phyloP scores from a whole-genome alignment of 2,888 invertebrate species.

The Hydroisotoma schaefferi region DNA sequence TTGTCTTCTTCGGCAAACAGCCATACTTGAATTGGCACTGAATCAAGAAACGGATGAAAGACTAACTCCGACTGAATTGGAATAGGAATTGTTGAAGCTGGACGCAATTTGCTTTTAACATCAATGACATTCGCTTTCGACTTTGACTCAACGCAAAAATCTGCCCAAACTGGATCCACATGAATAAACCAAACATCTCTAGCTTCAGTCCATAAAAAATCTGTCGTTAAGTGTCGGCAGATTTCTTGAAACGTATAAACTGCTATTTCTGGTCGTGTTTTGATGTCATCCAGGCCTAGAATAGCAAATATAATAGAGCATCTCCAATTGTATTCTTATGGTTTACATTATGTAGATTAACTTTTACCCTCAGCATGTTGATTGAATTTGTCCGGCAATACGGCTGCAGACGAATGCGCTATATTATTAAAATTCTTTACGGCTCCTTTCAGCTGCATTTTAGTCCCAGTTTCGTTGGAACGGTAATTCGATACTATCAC shows the following conservation, averaged over 20 bases:
- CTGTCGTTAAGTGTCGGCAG: conserved; percentile 46
- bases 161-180: conserved; percentile 88
- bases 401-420: background rate
- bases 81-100: background rate
- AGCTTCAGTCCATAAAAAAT: conserved; percentile 74
- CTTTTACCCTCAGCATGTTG: conserved; percentile 57
- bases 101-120: background rate
- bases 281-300: conserved; percentile 32
- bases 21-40: conserved; percentile 85
- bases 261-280: conserved; percentile 15
- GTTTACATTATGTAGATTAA: background rate
- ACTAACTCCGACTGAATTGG: background rate
- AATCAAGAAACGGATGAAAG: conserved; percentile 68
- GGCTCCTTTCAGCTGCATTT: conserved; percentile 64
- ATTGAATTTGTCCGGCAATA: conserved; percentile 65
- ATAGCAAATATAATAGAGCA: too few relatives aligned
- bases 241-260: conserved; percentile 37
- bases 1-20: conserved; percentile 3
- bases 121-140: background rate
- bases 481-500: conserved; percentile 61
- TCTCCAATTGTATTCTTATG: background rate
- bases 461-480: conserved; percentile 57
- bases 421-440: background rate
- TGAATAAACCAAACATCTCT: conserved; percentile 81
- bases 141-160: conserved; percentile 72